Base-by-base conservation (phyloP, 2,113 vertebrate genomes). In the Zosterops lateralis region DNA sequence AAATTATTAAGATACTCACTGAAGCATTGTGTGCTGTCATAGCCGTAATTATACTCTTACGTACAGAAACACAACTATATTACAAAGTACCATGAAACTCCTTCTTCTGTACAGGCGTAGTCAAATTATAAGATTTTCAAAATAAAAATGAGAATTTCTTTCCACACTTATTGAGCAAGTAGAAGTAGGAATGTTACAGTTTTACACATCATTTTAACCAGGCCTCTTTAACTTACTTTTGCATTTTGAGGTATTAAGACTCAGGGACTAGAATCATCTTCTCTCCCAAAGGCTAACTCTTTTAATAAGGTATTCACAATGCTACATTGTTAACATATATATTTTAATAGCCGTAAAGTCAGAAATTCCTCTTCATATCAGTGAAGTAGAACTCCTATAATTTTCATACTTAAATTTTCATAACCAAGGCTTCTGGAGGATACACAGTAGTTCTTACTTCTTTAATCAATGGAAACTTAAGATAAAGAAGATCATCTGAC, bases 381-480 rank as follows among this genome's bases (percentile, higher is more conserved):
- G 38, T 31, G 14, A 92, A 93, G 70, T 44, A 75, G n/a, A 96
- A 90, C 45, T 95, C 20, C 13, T 61, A 15, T 80, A 51, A 92
- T 95, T 96, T 97, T 81, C 36, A 24, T 18, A 9, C 47, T 96
- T 95, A 88, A 87, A 45, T 91, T 71, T 92, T 96, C 79, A 89
- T 93, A 96, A 92, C 64, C 21, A 53, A 93, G 80, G 36, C 22
- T 95, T 89, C 61, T 91, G 64, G 24, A 32, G 24, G 64, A 62
- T 71, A 51, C 22, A 45, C 20, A 72, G 44, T 62, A 76, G 24
- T 81, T 14, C 25, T 88, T 15, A 67, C 18, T 28, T 14, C 72
- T 96, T 92, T 81, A 72, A 84, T 80, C 61, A 80, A 60, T 56
- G 71, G 40, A 32, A 93, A 92, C 31, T 78, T 86, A 76, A 45